These are phyloP conservation scores for Aspidiotus rigidus DNA, from an alignment of 2,888 invertebrate species.

Conservation along the genomic window DNA sequence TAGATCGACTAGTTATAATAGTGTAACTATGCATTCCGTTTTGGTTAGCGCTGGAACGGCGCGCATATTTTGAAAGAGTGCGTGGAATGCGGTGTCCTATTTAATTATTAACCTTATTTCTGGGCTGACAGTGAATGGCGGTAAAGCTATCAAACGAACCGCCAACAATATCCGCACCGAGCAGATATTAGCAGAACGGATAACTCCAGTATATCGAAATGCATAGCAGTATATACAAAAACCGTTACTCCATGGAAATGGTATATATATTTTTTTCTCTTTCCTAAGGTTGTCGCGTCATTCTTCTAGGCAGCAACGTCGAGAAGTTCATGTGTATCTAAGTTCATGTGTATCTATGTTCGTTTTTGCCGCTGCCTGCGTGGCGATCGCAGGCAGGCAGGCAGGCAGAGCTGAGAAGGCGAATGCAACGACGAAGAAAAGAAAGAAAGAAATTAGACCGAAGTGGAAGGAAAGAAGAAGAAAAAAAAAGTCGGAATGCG, in stretches of 20 bases:
- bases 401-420: neutral
- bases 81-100: constrained; percentile 28
- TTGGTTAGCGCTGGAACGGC: neutral
- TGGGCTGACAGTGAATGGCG: constrained; percentile 12
- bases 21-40: too few species aligned
- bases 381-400: neutral
- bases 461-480: neutral
- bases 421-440: neutral
- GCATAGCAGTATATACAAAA: constrained; percentile 3
- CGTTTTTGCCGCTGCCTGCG: neutral
- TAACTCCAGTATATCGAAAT: constrained; percentile 2
- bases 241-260: constrained; percentile 4
- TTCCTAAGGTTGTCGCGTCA: constrained; percentile 13
- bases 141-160: constrained; percentile 19
- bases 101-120: constrained; percentile 31
- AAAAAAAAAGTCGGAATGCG: neutral
- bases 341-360: too few species aligned
- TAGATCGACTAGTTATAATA: too few species aligned
- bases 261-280: neutral
- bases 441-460: neutral
- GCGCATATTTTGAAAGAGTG: constrained; percentile 3
- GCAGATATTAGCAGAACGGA: constrained; percentile 11
- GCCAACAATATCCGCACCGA: constrained; percentile 10
- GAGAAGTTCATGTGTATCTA: too few species aligned
- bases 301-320: neutral